Evolutionary conservation across 2,797 vertebrate genomes (phyloP).

Genomic region (Scolopax bukidnonensis): DNA sequence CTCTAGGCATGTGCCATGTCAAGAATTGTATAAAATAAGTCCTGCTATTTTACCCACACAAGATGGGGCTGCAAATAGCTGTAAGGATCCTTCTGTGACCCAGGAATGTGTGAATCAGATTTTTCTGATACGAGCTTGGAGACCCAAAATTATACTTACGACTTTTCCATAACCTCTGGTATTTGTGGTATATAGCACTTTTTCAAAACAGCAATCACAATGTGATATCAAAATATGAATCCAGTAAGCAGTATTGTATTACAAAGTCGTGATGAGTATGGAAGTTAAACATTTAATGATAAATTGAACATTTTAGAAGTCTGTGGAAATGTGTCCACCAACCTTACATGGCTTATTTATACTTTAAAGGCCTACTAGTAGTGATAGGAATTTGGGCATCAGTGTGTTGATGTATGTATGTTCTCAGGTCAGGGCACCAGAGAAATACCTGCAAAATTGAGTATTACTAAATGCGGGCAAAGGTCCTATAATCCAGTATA

Average conservation of each 20-base stretch:
- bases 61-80: not conserved
- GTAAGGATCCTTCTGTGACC: not conserved
- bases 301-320: not conserved
- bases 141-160: not conserved
- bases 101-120: not conserved
- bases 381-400: not conserved
- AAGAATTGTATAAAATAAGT: constrained; percentile 11
- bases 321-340: not conserved
- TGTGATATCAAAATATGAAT: not conserved
- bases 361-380: not conserved
- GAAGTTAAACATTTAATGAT: not conserved
- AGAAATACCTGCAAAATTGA: not conserved
- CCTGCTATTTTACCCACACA: constrained; percentile 11
- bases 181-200: not conserved
- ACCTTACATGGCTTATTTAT: not conserved
- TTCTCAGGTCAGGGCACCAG: not conserved
- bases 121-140: not conserved
- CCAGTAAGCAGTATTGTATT: not conserved
- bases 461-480: not conserved
- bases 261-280: not conserved
- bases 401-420: fast-evolving
- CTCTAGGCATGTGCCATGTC: not conserved
- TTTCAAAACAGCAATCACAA: not conserved
- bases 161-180: not conserved
- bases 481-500: not conserved